Percentiles rank a stretch among this genome's conserved stretches.
Conservation (phyloP, 23 tunicate species). For the Pegea sp. region DNA sequence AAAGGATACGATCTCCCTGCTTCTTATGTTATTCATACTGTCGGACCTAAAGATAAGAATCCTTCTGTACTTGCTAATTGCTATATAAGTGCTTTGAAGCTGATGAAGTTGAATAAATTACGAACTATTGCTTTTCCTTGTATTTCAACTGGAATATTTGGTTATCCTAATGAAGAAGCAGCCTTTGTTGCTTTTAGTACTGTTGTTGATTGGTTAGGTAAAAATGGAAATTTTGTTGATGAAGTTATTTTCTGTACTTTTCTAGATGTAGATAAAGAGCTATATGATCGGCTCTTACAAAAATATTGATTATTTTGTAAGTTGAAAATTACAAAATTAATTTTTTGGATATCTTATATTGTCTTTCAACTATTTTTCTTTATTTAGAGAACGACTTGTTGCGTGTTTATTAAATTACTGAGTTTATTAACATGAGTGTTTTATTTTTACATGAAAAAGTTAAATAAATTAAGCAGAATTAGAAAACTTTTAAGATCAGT, state of each 20-base stretch:
- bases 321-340: no score
- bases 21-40: conserved; percentile 85
- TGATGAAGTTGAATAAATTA: conserved; percentile 22
- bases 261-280: conserved; percentile 16
- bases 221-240: conserved; percentile 13
- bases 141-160: conserved; percentile 89
- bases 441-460: no score
- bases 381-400: no score
- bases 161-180: conserved; percentile 80
- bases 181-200: conserved; percentile 51
- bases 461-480: no score
- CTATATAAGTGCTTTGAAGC: conserved; percentile 25
- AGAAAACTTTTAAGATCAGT: no score
- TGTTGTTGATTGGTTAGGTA: conserved; percentile 23
- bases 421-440: no score
- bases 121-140: conserved; percentile 77
- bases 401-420: no score
- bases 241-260: conserved; percentile 54
- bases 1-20: conserved; percentile 77
- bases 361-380: no score
- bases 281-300: conserved; percentile 19
- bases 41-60: conserved; percentile 69
- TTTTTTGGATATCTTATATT: no score
- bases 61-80: conserved; percentile 14
- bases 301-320: no score